Percentiles rank a stretch among this genome's conserved stretches.
These are phyloP conservation scores for Chironomus striatipennis DNA, from an alignment of 1,140 invertebrate species.

Conservation along the genomic window DNA sequence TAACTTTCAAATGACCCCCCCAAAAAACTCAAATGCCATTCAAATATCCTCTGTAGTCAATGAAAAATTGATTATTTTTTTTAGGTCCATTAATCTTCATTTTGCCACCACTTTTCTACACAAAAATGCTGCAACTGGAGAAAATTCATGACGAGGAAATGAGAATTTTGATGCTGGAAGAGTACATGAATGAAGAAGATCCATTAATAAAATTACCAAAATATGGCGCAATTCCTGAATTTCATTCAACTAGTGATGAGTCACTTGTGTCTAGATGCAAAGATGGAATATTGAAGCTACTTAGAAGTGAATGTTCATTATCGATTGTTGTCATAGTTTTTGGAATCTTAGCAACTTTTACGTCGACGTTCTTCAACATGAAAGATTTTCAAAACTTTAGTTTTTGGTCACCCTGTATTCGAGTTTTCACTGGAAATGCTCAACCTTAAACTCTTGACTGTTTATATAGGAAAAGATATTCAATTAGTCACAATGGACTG, in stretches of 20 bases:
- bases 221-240: background rate
- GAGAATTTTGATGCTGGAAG: background rate
- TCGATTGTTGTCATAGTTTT: constrained; percentile 36
- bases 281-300: constrained; percentile 28
- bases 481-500: too few relatives aligned
- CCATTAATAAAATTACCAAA: background rate
- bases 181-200: background rate
- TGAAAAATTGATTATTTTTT: too few relatives aligned
- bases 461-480: too few relatives aligned
- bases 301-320: constrained; percentile 27
- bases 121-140: constrained; percentile 46
- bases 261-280: constrained; percentile 27
- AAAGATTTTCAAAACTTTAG: background rate
- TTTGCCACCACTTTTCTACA: constrained; percentile 74
- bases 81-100: constrained; percentile 71
- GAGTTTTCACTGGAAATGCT: too few relatives aligned
- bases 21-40: too few relatives aligned
- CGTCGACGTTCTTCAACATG: constrained; percentile 37
- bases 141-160: constrained; percentile 30
- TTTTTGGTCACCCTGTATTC: constrained; percentile 4
- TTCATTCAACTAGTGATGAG: background rate
- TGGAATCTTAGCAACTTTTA: constrained; percentile 35
- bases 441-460: too few relatives aligned
- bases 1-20: too few relatives aligned
- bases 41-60: too few relatives aligned